Evolutionary conservation across 2,888 invertebrate species (phyloP).

Genomic region (Trimorus sp.): DNA sequence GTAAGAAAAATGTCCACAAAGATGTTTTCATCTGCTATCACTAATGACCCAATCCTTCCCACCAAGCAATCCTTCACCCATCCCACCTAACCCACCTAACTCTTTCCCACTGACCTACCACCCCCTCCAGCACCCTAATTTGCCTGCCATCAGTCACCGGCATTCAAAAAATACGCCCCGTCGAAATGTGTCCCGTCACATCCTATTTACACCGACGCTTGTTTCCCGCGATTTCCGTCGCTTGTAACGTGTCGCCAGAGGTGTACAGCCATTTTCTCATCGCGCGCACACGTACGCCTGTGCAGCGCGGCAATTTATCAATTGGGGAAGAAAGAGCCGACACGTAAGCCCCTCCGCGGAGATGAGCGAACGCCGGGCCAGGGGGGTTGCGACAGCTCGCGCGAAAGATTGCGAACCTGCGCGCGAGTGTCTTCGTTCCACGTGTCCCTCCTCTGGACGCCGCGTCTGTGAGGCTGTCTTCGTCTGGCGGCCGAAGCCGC

Average conservation of each 20-base stretch:
- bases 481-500: neutral
- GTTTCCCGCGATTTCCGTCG: conserved; percentile 36
- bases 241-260: conserved; percentile 40
- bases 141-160: no score
- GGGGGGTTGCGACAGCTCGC: neutral
- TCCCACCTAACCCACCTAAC: no score
- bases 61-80: no score
- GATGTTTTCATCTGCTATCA: no score
- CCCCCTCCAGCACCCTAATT: no score
- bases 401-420: conserved; percentile 63
- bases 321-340: conserved; percentile 23
- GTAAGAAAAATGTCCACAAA: no score
- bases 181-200: no score
- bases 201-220: conserved; percentile 12
- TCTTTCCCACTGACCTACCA: no score
- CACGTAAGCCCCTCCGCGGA: no score
- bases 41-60: no score
- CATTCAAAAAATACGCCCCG: no score
- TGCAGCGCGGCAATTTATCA: conserved; percentile 53
- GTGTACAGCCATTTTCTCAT: conserved; percentile 33
- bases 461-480: neutral
- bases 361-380: conserved; percentile 25
- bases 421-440: conserved; percentile 58
- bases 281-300: conserved; percentile 36
- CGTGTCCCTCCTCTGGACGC: conserved; percentile 41